These are phyloP conservation scores for Acipenser oxyrinchus DNA, from an alignment of 2,797 vertebrate genomes.

Conservation along the genomic window DNA sequence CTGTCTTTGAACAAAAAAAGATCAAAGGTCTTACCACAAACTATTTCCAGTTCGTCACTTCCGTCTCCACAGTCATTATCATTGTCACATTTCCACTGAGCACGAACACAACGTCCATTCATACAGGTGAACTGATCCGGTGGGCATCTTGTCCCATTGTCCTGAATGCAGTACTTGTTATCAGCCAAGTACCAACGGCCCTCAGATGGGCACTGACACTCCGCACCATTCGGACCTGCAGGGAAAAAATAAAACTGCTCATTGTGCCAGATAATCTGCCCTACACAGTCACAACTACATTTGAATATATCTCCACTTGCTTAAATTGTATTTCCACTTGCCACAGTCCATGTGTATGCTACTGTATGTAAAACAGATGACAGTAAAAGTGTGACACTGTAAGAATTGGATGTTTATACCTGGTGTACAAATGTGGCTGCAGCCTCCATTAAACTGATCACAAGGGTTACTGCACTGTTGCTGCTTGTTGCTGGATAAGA, in stretches of 20 bases:
- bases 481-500: constrained; percentile 72
- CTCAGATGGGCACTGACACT: constrained; percentile 89
- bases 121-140: constrained; percentile 81
- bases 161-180: constrained; percentile 80
- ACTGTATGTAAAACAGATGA: too few relatives aligned
- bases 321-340: too few relatives aligned
- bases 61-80: constrained; percentile 85
- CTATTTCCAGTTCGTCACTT: constrained; percentile 86
- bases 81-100: constrained; percentile 88
- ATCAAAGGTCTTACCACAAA: constrained; percentile 75
- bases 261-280: too few relatives aligned
- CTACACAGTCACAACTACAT: too few relatives aligned
- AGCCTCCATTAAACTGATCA: constrained; percentile 90
- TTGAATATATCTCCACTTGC: too few relatives aligned
- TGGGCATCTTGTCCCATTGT: constrained; percentile 80
- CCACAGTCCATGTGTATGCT: too few relatives aligned
- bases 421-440: constrained; percentile 89
- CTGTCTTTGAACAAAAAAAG: too few relatives aligned
- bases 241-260: neutral
- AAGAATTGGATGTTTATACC: constrained; percentile 49
- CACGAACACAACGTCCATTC: constrained; percentile 78
- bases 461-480: constrained; percentile 85
- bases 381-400: too few relatives aligned
- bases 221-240: constrained; percentile 82
- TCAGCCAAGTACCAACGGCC: constrained; percentile 90